Conservation (phyloP, 1,140 invertebrate genomes). For the Saccostrea echinata region DNA sequence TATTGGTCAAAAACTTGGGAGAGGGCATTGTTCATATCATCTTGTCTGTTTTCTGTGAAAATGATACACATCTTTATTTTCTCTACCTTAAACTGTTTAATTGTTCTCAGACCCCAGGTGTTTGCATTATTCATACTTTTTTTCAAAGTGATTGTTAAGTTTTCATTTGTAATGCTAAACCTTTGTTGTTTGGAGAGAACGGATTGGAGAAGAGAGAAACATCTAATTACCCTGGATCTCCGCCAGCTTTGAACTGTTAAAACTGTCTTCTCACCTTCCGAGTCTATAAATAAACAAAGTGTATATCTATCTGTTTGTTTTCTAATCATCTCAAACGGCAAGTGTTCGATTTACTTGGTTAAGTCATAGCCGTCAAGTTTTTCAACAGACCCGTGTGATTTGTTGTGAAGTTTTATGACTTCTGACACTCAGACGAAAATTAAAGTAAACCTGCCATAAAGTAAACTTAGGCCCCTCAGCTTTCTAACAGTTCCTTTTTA, state of each 20-base stretch:
- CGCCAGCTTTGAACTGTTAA: slow-evolving; percentile 18
- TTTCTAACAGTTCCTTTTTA: background rate
- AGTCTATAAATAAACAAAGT: slow-evolving; percentile 38
- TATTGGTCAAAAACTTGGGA: background rate
- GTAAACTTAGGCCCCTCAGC: background rate
- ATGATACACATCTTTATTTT: background rate
- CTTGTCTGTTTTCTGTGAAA: background rate
- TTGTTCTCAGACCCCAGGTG: background rate
- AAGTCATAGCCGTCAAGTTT: background rate
- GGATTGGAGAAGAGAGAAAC: slow-evolving; percentile 17
- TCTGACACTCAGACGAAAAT: slow-evolving; percentile 8
- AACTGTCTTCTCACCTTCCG: background rate
- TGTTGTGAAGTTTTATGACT: background rate
- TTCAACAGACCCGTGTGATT: background rate
- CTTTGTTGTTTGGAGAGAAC: slow-evolving; percentile 6
- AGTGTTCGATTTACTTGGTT: background rate
- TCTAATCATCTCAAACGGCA: slow-evolving; percentile 4
- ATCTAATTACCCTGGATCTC: slow-evolving; percentile 16
- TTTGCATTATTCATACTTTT: slow-evolving; percentile 13
- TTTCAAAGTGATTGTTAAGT: slow-evolving; percentile 19
- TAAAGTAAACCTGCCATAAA: slow-evolving; percentile 3
- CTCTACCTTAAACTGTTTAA: too few species aligned
- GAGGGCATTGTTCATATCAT: too few species aligned
- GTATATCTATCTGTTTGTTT: slow-evolving; percentile 34
- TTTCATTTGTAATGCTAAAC: slow-evolving; percentile 24